Conservation (phyloP, 2,888 invertebrate species). For the Subacronicta megacephala region DNA sequence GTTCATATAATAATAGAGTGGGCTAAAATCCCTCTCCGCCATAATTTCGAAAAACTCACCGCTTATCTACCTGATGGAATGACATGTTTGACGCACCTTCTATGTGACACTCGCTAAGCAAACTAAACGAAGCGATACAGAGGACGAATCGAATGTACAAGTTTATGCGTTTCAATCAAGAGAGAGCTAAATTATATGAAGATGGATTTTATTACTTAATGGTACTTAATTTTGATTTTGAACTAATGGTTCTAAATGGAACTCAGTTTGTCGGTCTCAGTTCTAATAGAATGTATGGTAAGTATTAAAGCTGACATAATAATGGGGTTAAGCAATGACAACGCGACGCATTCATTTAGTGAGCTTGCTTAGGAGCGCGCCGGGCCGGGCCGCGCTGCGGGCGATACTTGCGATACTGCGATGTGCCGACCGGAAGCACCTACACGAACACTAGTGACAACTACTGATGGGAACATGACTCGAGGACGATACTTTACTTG, state of each 20-base stretch:
- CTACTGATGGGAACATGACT: conserved; percentile 77
- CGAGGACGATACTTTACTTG: conserved; percentile 67
- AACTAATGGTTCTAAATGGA: conserved; percentile 34
- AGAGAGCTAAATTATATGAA: conserved; percentile 27
- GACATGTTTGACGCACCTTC: conserved; percentile 80
- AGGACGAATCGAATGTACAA: conserved; percentile 50
- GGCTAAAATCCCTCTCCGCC: conserved; percentile 90
- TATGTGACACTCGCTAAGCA: conserved; percentile 81
- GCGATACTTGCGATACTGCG: conserved; percentile 38
- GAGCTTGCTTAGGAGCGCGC: conserved; percentile 82
- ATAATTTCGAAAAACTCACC: conserved; percentile 89
- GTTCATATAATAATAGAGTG: conserved; percentile 78
- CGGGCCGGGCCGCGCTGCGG: conserved; percentile 73
- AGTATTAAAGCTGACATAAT: conserved; percentile 27
- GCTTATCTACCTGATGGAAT: conserved; percentile 87
- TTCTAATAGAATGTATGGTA: conserved; percentile 30
- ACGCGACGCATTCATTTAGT: conserved; percentile 43
- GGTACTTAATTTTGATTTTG: conserved; percentile 21
- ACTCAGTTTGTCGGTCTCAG: conserved; percentile 43
- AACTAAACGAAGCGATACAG: conserved; percentile 70
- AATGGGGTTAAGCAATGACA: conserved; percentile 46
- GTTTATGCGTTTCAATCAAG: conserved; percentile 38
- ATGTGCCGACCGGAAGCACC: conserved; percentile 71
- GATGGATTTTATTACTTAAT: conserved; percentile 37
- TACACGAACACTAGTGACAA: conserved; percentile 77